These are phyloP conservation scores for Alethe castanea DNA, from an alignment of 2,113 vertebrate genomes.

Conservation along the genomic window DNA sequence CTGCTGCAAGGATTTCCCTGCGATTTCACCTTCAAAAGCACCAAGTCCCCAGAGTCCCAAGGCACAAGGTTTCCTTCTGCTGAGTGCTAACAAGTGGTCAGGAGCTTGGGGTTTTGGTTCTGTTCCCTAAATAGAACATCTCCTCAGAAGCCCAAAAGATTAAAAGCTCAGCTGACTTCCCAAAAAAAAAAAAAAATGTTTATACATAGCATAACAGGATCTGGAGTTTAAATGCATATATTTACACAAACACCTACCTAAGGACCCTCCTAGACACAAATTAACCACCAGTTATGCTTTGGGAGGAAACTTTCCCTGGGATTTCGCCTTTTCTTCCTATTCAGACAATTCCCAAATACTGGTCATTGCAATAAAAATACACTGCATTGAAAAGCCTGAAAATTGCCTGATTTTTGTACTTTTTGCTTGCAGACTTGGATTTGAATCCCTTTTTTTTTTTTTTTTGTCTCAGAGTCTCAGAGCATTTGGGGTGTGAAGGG, in stretches of 20 bases:
- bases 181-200: neutral
- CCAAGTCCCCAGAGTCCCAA: neutral
- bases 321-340: neutral
- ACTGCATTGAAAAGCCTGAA: neutral
- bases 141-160: neutral
- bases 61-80: neutral
- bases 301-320: neutral
- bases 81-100: neutral
- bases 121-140: neutral
- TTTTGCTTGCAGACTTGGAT: neutral
- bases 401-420: neutral
- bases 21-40: constrained; percentile 22
- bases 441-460: neutral
- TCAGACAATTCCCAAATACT: neutral
- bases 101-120: neutral
- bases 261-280: neutral
- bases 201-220: neutral
- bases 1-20: constrained; percentile 16
- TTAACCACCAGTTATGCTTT: neutral
- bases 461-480: neutral
- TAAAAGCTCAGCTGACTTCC: neutral
- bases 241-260: neutral
- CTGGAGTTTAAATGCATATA: neutral
- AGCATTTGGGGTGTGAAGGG: neutral
- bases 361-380: neutral